Base-by-base conservation (phyloP, 1,140 invertebrate genomes). In the Thaumatotibia leucotreta region DNA sequence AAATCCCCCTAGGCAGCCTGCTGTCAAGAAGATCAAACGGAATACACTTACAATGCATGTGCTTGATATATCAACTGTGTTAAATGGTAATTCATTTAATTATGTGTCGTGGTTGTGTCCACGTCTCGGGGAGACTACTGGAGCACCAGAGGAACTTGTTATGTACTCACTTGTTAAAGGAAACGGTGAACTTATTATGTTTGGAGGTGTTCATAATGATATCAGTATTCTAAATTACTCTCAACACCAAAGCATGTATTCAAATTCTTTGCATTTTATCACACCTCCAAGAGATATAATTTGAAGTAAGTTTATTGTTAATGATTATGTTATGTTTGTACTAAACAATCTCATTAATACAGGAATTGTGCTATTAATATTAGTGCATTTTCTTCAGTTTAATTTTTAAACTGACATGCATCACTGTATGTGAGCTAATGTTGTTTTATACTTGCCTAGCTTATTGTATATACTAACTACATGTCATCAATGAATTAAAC, bases 131-230 rank as follows among this genome's bases (percentile, higher is more conserved):
- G 92, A 94, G 65, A 88, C 93, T 32, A 83, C 85, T 74, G 93
- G 93, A 52, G 95, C 95, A 20, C 97, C 98, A 1, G 96, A 97
- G 82, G 96, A 98, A 83, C 94, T 97, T 63, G 96, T 98, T 67
- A 93, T 98, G 64, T 98, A 98, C 82, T 96, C 97, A 10, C 91
- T 99, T 52, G 95, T 98, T 1, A 93, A 95, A 62, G 98, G 97
- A 50, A 95, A 97, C 78, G 96, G 96, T 17, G 98, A 99, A 92
- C 85, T 99, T 11, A 96, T 99, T 54, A 95, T 99, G 91, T 99
- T 99, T 92, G 98, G 97, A 11, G 98, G 98, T 63, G 96, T 98
- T 65, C 94, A 96, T 73, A 97, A 96, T 84, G 95, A 97, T 81
- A 88, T 89, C 63, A 88, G 86, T 74, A 76, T 89, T 80, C 83